phyloP scores from a whole-genome alignment of 2,797 vertebrate genomes.

The Fistularia commersonii region DNA sequence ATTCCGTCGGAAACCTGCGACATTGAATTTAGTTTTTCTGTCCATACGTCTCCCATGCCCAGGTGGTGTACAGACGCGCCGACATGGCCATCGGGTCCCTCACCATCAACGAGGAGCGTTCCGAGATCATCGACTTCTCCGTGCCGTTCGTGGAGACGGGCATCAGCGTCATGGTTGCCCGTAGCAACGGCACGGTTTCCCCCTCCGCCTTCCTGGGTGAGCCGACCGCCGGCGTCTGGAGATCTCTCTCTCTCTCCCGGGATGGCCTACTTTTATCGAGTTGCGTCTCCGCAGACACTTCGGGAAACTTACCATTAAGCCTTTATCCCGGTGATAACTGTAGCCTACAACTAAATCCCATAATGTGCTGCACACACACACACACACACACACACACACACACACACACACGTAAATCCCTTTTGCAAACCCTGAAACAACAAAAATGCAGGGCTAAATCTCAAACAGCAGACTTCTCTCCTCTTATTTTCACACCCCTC shows the following conservation, averaged over 20 bases:
- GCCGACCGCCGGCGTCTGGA: constrained; percentile 19
- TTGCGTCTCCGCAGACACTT: constrained; percentile 44
- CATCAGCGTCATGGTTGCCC: constrained; percentile 97
- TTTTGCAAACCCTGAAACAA: constrained; percentile 47
- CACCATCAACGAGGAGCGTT: constrained; percentile 97
- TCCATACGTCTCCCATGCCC: constrained; percentile 5
- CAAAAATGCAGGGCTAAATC: constrained; percentile 42
- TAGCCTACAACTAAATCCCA: constrained; percentile 61
- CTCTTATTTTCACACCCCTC: constrained; percentile 13
- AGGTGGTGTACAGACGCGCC: constrained; percentile 94
- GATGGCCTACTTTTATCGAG: constrained; percentile 58
- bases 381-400: too few relatives aligned
- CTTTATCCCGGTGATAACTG: constrained; percentile 52
- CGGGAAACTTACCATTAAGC: constrained; percentile 60
- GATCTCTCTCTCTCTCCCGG: constrained; percentile 16
- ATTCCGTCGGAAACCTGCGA: too few relatives aligned
- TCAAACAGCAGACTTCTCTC: constrained; percentile 9
- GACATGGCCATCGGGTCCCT: constrained; percentile 99
- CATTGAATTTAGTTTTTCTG: neutral
- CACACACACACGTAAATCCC: constrained; percentile 42
- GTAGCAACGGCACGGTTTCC: constrained; percentile 95
- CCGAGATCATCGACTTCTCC: constrained; percentile 95
- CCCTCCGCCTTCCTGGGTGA: constrained; percentile 96
- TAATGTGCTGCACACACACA: constrained; percentile 7
- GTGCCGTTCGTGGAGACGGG: constrained; percentile 98